A percentile compares a stretch with the other conserved stretches of the same genome.
Evolutionary conservation across 2,797 vertebrate species (phyloP).

Genomic region (Takifugu rubripes): DNA sequence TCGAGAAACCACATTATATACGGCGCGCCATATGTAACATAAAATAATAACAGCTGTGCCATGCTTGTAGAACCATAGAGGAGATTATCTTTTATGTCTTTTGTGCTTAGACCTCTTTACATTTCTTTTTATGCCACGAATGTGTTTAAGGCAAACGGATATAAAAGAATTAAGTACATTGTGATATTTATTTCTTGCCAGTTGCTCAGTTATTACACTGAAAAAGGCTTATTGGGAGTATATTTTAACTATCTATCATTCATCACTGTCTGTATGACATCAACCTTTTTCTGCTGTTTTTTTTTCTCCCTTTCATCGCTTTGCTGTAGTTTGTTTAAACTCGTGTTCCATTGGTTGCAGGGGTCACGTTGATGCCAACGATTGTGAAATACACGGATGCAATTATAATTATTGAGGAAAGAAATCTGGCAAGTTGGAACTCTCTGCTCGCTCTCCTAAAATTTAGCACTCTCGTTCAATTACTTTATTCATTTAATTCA

Average conservation of each 20-base stretch:
- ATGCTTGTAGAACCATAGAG: constrained; percentile 27
- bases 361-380: constrained; percentile 57
- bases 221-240: constrained; percentile 22
- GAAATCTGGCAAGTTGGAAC: constrained; percentile 39
- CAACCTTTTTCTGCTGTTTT: constrained; percentile 52
- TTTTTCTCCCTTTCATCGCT: constrained; percentile 52
- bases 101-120: constrained; percentile 21
- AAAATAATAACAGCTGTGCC: constrained; percentile 66
- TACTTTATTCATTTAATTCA: background rate
- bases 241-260: constrained; percentile 50
- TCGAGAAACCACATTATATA: constrained; percentile 61
- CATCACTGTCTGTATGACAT: constrained; percentile 58
- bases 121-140: constrained; percentile 26
- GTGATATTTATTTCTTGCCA: constrained; percentile 13
- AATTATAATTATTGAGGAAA: constrained; percentile 48
- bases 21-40: constrained; percentile 53
- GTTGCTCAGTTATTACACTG: too few species aligned
- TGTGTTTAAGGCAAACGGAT: constrained; percentile 13
- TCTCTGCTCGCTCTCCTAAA: constrained; percentile 8
- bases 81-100: constrained; percentile 36
- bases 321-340: constrained; percentile 70
- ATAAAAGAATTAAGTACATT: constrained; percentile 5
- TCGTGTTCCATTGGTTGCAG: constrained; percentile 46
- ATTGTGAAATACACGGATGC: constrained; percentile 37
- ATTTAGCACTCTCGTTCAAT: background rate